phyloP scores from a whole-genome alignment of 1,140 invertebrate genomes.

The Cydia pomonella region DNA sequence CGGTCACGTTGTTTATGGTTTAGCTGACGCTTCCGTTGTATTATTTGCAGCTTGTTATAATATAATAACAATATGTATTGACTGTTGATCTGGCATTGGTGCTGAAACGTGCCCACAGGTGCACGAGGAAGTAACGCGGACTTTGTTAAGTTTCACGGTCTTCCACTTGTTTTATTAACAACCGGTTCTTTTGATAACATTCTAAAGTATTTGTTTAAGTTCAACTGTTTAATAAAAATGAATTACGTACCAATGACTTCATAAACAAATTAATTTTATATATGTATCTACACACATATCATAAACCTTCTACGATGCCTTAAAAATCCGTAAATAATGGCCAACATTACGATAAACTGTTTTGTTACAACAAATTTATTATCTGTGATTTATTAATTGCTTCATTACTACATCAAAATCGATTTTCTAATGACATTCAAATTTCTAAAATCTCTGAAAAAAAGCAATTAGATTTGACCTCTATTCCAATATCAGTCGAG shows the following conservation, averaged over 20 bases:
- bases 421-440: too few relatives aligned
- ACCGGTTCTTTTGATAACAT: not conserved
- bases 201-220: not conserved
- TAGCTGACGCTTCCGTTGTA: constrained; percentile 8
- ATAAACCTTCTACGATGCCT: too few relatives aligned
- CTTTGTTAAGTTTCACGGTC: constrained; percentile 31
- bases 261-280: not conserved
- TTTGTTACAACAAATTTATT: too few relatives aligned
- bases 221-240: not conserved
- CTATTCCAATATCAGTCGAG: too few relatives aligned
- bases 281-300: too few relatives aligned
- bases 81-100: constrained; percentile 20
- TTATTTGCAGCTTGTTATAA: constrained; percentile 9
- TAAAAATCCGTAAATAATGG: too few relatives aligned
- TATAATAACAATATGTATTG: constrained; percentile 30
- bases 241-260: not conserved
- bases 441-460: too few relatives aligned
- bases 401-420: too few relatives aligned
- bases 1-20: constrained; percentile 6
- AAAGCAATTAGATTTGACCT: too few relatives aligned
- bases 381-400: too few relatives aligned
- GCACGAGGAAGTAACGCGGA: constrained; percentile 24
- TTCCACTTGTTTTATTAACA: constrained; percentile 15
- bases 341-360: too few relatives aligned
- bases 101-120: constrained; percentile 8